Evolutionary conservation across 2,797 vertebrate species (phyloP).

Genomic region (Channallabes apus): DNA sequence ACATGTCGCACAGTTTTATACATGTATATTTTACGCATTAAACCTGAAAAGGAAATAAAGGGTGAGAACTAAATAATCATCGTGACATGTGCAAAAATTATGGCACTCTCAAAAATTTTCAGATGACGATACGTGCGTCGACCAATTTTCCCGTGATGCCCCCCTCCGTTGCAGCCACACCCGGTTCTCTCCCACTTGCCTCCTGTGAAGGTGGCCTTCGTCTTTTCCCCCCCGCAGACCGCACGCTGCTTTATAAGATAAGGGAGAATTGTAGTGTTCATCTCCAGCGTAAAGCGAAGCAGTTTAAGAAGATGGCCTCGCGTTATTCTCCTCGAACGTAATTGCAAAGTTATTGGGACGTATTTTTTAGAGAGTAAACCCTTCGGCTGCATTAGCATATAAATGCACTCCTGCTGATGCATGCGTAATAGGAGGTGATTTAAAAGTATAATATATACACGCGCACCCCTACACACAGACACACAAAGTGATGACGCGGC

Average conservation of each 20-base stretch:
- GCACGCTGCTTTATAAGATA: constrained; percentile 25
- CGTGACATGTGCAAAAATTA: neutral
- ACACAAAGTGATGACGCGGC: neutral
- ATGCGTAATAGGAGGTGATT: constrained; percentile 72
- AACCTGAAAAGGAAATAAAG: neutral
- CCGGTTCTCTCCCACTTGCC: neutral
- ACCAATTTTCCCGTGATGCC: no score
- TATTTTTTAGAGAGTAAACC: constrained; percentile 71
- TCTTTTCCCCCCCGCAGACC: neutral
- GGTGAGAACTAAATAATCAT: neutral
- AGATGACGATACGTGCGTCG: no score
- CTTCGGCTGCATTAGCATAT: constrained; percentile 74
- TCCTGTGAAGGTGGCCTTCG: neutral
- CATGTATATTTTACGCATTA: no score
- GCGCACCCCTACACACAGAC: constrained; percentile 56
- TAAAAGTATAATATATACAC: constrained; percentile 73
- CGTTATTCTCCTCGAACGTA: constrained; percentile 43
- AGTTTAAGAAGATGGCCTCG: neutral
- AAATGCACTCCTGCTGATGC: constrained; percentile 73
- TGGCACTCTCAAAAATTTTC: neutral
- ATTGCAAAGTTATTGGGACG: constrained; percentile 62
- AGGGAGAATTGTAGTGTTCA: constrained; percentile 9
- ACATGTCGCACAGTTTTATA: no score
- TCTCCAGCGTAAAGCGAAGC: neutral
- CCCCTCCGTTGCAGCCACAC: no score